phyloP scores from a whole-genome alignment of 2,113 vertebrate genomes.

The Fulmarus glacialis region DNA sequence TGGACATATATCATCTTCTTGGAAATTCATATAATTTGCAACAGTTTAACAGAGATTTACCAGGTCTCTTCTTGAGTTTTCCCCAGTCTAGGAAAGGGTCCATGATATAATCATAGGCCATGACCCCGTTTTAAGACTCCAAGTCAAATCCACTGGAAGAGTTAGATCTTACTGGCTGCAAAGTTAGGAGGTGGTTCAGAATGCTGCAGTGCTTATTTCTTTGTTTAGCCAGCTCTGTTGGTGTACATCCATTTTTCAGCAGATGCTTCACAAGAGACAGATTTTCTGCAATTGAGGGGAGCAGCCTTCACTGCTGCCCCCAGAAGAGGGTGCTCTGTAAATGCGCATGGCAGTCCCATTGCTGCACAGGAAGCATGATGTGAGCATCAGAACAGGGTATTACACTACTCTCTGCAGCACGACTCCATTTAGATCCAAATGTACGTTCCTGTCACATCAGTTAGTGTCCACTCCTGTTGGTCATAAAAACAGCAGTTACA shows the following conservation, averaged over 20 bases:
- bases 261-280: background rate
- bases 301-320: background rate
- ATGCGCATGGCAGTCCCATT: background rate
- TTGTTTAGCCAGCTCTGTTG: background rate
- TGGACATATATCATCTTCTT: background rate
- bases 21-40: background rate
- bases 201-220: background rate
- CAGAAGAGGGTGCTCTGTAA: background rate
- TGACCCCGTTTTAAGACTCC: background rate
- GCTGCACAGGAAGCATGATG: background rate
- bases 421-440: background rate
- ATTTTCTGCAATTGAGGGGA: background rate
- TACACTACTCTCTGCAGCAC: background rate
- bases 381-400: background rate
- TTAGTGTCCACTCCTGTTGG: background rate
- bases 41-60: background rate
- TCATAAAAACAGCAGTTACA: background rate
- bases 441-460: background rate
- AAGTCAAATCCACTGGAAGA: background rate
- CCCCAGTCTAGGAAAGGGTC: background rate
- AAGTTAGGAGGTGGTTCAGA: background rate
- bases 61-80: background rate
- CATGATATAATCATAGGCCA: background rate
- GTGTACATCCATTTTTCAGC: background rate
- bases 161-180: background rate